phyloP scores from a whole-genome alignment of 2,797 vertebrate species.

The Catostomus latipinnis region DNA sequence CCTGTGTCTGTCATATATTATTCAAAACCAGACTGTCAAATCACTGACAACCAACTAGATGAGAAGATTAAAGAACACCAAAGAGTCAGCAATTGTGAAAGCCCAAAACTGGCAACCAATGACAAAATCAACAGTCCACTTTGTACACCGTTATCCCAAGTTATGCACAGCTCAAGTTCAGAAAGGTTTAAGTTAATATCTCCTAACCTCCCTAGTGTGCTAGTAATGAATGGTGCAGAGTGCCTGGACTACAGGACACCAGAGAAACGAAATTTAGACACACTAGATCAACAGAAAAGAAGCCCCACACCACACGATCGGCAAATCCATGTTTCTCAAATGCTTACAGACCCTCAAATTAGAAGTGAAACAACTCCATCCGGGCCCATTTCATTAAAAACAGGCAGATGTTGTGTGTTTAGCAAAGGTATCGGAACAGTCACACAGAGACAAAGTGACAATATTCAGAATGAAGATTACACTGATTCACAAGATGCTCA shows the following conservation, averaged over 20 bases:
- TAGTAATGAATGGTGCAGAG: constrained; percentile 79
- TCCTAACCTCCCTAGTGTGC: constrained; percentile 74
- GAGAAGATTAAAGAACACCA: constrained; percentile 64
- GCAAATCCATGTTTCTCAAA: constrained; percentile 68
- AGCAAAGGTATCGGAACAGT: constrained; percentile 75
- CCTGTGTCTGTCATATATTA: constrained; percentile 82
- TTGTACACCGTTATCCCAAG: constrained; percentile 57
- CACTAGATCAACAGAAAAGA: constrained; percentile 69
- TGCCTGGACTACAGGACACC: constrained; percentile 79
- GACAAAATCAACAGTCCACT: constrained; percentile 65
- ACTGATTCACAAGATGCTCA: constrained; percentile 68
- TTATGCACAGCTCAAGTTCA: constrained; percentile 62
- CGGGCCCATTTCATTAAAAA: constrained; percentile 72
- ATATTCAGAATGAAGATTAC: constrained; percentile 62
- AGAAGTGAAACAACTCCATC: constrained; percentile 72
- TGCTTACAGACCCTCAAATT: constrained; percentile 71
- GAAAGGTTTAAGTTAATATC: constrained; percentile 63
- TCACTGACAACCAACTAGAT: constrained; percentile 56
- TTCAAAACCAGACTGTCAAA: constrained; percentile 67
- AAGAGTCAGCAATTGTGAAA: constrained; percentile 57
- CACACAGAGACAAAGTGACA: constrained; percentile 68
- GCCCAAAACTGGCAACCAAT: constrained; percentile 53
- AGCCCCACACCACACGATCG: constrained; percentile 67
- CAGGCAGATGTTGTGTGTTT: constrained; percentile 66
- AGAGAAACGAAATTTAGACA: constrained; percentile 73